Base-by-base conservation (phyloP, 2,888 invertebrate species). In the Chaetogeoica ovagalla region DNA sequence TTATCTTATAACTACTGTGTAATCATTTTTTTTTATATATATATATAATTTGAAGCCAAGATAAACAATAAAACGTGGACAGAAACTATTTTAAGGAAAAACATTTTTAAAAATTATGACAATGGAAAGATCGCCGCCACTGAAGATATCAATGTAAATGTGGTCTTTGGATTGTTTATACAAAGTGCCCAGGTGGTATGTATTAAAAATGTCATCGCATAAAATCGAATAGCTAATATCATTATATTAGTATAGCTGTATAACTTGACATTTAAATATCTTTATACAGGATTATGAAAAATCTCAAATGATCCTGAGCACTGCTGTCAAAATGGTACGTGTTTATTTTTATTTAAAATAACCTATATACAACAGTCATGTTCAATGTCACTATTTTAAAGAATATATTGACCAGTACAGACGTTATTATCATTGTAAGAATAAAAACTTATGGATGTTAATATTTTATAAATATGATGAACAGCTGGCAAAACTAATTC, bases 261-360 rank as follows among this genome's bases (percentile, higher is more conserved):
- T 71, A 23, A 17, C 23, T 15, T 6, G 5, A n/a, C 57, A n/a
- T 75, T 66, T 23, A 23, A 39, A 65, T 48, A 15, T 63, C 21
- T 71, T 79, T 13, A 55, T 79, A 39, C 63, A 79, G 79, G 63
- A 79, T 79, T 79, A 79, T 71, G 71, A 70, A 71, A 71, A 70
- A 71, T 79, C 79, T 63, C 79, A 63, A 79, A 79, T 79, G 71
- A 23, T 71, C 39, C 39, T 79, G 23, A 79, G 79, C 30, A 71
- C 71, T 43, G 71, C 63, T 71, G 63, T 79, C 39, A 63, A 63
- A 23, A 39, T 55, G 48, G 79, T 79, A 71, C 63, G 79, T 79
- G 39, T 13, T 69, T 30, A 30, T 30, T 55, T 72, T 6, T 30
- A 19, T 77, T 39, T 48, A 68, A 23, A 57, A 69, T 77, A 68